Evolutionary conservation across 2,888 invertebrate genomes (phyloP), one percentile per base, ranked within the genome.

Genomic region (Parasteatoda lunata): DNA sequence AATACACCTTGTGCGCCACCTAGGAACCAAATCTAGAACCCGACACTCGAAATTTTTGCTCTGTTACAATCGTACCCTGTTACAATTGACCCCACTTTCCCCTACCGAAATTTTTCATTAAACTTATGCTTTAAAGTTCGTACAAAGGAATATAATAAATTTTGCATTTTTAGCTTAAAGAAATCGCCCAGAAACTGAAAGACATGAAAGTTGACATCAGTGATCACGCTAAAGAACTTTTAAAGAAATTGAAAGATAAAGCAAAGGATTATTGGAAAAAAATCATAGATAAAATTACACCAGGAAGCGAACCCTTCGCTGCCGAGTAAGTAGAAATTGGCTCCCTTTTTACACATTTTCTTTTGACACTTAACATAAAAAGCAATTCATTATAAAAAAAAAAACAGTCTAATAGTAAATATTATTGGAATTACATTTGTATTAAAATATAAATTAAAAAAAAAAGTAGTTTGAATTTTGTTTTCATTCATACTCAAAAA

Each of bases 121-220:
- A 30, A 30, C 30, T 30, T 30, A 30, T 30, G 30, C 30, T 30
- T 30, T 30, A 30, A 30, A 30, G 30, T 30, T 30, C 30, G 1
- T 30, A 30, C 30, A 2, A 30, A 30, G 30, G 2, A 30, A 2
- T 0, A 30, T 30, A 30, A 30, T 30, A 30, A 30, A 30, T 30
- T 30, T 30, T 0, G 3, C 13, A 11, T 54, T 47, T 66, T 66
- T 15, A 71, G 71, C 7, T 71, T 6, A 71, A 48, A 9, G 71
- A 71, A 13, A 48, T 71, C n/a, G 9, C 47, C 9, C 13, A 71
- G 48, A 71, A 71, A 49, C 9, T 71, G 0, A 71, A 45, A 48
- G 71, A 71, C 47, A 71, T 71, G 71, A 71, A 71, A 49, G 48
- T 45, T 7, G 71, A 71, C 71, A 47, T 71, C 30, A 45, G 45